phyloP scores from a whole-genome alignment of 2,797 vertebrate species.

The Eupleurogrammus muticus region DNA sequence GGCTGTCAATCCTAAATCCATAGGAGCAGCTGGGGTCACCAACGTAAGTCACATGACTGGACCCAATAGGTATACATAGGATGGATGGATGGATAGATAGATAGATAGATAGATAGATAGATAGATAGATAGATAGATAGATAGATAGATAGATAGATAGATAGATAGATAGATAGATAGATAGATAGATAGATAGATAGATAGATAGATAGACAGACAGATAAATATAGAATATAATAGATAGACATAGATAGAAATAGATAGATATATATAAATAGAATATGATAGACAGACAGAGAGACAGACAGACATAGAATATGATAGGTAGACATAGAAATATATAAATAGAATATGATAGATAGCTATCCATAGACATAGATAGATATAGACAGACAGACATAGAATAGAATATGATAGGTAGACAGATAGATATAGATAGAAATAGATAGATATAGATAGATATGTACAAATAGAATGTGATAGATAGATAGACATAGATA shows the following conservation, averaged over 20 bases:
- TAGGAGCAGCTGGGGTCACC: conserved; percentile 71
- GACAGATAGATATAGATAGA: too few relatives aligned
- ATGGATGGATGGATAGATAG: conserved; percentile 1
- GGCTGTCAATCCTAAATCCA: conserved; percentile 70
- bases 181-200: conserved; percentile 3
- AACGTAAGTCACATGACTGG: conserved; percentile 52
- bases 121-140: conserved; percentile 13
- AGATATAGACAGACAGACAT: background rate
- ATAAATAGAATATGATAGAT: too few relatives aligned
- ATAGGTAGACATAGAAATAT: background rate
- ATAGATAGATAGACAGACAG: background rate
- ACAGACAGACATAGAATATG: too few relatives aligned
- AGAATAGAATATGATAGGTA: too few relatives aligned
- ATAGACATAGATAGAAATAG: too few relatives aligned
- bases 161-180: background rate
- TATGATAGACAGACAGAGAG: too few relatives aligned
- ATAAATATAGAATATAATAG: too few relatives aligned
- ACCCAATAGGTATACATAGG: too few relatives aligned
- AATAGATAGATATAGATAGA: too few relatives aligned
- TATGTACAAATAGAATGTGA: too few relatives aligned
- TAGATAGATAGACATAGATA: too few relatives aligned
- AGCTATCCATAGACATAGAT: conserved; percentile 2
- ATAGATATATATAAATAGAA: too few relatives aligned
- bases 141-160: conserved; percentile 19
- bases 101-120: conserved; percentile 14